Evolutionary conservation across 2,888 invertebrate genomes (phyloP), one percentile per base, ranked within the genome.

Genomic region (Himalopsyche japonica): DNA sequence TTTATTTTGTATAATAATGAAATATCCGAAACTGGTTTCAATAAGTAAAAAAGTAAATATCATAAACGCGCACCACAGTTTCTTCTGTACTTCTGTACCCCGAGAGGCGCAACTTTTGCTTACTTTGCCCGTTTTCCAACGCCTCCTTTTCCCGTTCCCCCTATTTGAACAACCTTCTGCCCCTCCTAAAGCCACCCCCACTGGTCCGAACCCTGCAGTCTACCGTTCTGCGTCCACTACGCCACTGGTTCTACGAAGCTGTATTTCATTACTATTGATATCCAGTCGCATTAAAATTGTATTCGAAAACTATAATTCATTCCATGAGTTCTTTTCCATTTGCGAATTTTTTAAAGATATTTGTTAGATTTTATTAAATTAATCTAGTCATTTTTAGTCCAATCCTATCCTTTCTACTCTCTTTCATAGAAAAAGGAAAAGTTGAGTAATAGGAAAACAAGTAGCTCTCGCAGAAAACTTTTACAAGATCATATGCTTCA

Each of bases 91-190:
- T 57, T 57, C 20, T 20, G 10, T 20, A 57, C 57, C 57, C 57
- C 34, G 47, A 76, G 83, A 86, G 82, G 82, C 83, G 87, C 83
- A 85, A 87, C 87, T 87, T 86, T 87, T 87, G 87, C 87, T 87
- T 87, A 87, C 87, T 87, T 87, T 87, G 87, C 87, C 86, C 87
- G 83, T 86, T 87, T 87, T 85, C 86, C 86, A 76, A 79, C 81
- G 82, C 82, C 84, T 77, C 80, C 70, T 34, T 18, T 78, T 78
- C 32, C 27, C 78, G n/a, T 79, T 79, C 83, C 79, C 49, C 80
- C 70, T 64, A 77, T 27, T 43, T 47, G 30, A 47, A 12, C 64
- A 57, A 80, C 49, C 80, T 34, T 80, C 81, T 76, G 76, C 37
- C 57, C 81, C 82, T 8, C 30, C 81, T 76, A 27, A 30, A 5